Base-by-base conservation (phyloP, 2,113 vertebrate species). In the Dipodomys ordii region DNA sequence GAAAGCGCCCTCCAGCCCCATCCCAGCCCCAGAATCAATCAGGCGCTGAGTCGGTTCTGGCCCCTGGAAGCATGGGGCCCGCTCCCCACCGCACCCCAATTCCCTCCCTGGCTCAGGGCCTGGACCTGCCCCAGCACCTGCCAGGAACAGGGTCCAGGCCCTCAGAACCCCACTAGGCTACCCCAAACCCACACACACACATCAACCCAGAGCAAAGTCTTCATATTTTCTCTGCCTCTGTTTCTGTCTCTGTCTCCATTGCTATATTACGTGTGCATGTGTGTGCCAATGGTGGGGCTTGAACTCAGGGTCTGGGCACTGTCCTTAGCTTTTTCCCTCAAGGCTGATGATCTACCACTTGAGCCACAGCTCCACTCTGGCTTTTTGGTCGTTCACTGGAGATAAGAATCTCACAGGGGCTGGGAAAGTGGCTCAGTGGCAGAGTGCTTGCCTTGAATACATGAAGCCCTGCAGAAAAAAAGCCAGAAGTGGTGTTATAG, bases 11-110 rank as follows among this genome's bases (percentile, higher is more conserved):
- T 93, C 90, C 91, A 73, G 65, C 69, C 79, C 85, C 53, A 82
- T 81, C 91, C 77, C 13, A 7, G 53, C 95, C 91, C 97, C 96
- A 96, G 95, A 97, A 95, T 92, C 94, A 97, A 97, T 97, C 96
- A 97, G 91, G 67, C 89, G 90, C 83, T 2, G 30, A 87, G 73
- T 90, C 93, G 89, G 91, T 93, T 97, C 96, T 68, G 95, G 97
- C 97, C 96, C 97, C 97, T 96, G 94, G 92, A 83, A 95, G 89
- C 84, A 71, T 87, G 83, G 81, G 96, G 94, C 95, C 97, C 91
- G 94, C 53, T 83, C 74, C 68, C 91, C 60, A 79, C 76, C 83
- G 90, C 30, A 71, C 94, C 57, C 30, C 35, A 73, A n/a, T n/a
- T 12, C 35, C n/a, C 72, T 35, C 16, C 28, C n/a, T 19, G 64